Evolutionary conservation across 2,797 vertebrate species (phyloP).

Genomic region (Enteromius viviparus): DNA sequence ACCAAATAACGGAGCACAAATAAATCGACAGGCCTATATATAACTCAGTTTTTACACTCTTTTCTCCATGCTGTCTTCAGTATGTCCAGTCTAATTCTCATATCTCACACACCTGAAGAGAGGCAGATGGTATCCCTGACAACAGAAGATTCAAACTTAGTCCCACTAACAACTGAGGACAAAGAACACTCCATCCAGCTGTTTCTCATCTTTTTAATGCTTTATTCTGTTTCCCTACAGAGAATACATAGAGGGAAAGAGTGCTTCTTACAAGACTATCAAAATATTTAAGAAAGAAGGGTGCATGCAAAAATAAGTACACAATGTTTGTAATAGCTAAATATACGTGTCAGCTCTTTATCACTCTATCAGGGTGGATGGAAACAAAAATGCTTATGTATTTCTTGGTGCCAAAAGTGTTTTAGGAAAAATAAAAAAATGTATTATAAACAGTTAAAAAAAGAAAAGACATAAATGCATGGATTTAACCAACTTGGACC

Average conservation of each 20-base stretch:
- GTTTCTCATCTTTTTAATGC: slow-evolving; percentile 22
- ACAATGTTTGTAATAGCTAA: slow-evolving; percentile 32
- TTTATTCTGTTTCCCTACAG: slow-evolving; percentile 51
- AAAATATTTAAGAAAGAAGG: slow-evolving; percentile 38
- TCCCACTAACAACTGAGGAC: slow-evolving; percentile 10
- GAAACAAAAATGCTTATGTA: not conserved
- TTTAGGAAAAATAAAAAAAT: not conserved
- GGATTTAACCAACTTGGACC: not conserved
- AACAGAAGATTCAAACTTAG: slow-evolving; percentile 28
- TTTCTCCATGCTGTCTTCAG: slow-evolving; percentile 10
- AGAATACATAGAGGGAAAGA: slow-evolving; percentile 46
- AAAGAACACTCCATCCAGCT: not conserved
- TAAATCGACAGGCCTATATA: not conserved
- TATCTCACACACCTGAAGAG: slow-evolving; percentile 17
- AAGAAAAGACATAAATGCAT: slow-evolving; percentile 7
- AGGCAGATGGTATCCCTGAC: slow-evolving; percentile 44
- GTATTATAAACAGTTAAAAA: slow-evolving; percentile 12
- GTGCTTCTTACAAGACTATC: slow-evolving; percentile 46
- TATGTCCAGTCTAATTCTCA: slow-evolving; percentile 13
- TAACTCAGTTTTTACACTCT: not conserved
- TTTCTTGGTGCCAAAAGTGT: not conserved
- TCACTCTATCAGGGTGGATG: not conserved
- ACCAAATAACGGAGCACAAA: not conserved
- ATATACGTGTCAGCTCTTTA: slow-evolving; percentile 2
- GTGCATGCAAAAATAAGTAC: slow-evolving; percentile 55